Percentiles rank a stretch among this genome's conserved stretches.
These are phyloP conservation scores for Pseudomyrmex cubaensis DNA, from an alignment of 1,140 invertebrate species.

Conservation along the genomic window DNA sequence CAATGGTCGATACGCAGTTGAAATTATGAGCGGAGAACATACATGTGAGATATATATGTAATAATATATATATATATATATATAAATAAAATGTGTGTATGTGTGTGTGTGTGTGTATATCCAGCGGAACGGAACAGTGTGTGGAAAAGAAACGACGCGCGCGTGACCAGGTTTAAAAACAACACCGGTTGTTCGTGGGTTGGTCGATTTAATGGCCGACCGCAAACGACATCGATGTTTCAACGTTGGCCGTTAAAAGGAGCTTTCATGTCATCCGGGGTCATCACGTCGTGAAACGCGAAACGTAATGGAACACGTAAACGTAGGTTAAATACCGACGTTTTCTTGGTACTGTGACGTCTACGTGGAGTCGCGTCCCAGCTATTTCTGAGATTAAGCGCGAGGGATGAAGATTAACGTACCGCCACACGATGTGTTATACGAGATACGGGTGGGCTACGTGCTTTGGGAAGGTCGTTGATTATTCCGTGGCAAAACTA, in stretches of 20 bases:
- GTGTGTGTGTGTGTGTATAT: too few relatives aligned
- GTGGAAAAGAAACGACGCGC: slow-evolving; percentile 16
- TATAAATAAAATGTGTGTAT: too few relatives aligned
- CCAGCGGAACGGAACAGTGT: not conserved
- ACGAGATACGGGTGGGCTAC: not conserved
- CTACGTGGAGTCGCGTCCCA: slow-evolving; percentile 29
- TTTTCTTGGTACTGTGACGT: slow-evolving; percentile 12
- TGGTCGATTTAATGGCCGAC: slow-evolving; percentile 8
- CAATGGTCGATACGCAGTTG: slow-evolving; percentile 47
- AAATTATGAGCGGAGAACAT: slow-evolving; percentile 49
- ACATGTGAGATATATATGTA: too few relatives aligned
- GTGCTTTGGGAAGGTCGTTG: slow-evolving; percentile 36
- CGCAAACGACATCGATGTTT: not conserved
- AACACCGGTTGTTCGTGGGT: slow-evolving; percentile 24
- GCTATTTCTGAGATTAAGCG: slow-evolving; percentile 51
- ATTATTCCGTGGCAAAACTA: slow-evolving; percentile 31
- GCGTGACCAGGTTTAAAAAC: slow-evolving; percentile 54
- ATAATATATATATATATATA: too few relatives aligned
- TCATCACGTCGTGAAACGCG: not conserved
- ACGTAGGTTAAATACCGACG: slow-evolving; percentile 39
- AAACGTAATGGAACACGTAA: slow-evolving; percentile 20
- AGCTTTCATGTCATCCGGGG: not conserved
- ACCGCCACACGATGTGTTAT: not conserved
- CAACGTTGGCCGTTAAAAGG: not conserved
- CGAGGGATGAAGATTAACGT: slow-evolving; percentile 50